Evolutionary conservation across 2,888 invertebrate genomes (phyloP).

Genomic region (Heteropelma amictum): DNA sequence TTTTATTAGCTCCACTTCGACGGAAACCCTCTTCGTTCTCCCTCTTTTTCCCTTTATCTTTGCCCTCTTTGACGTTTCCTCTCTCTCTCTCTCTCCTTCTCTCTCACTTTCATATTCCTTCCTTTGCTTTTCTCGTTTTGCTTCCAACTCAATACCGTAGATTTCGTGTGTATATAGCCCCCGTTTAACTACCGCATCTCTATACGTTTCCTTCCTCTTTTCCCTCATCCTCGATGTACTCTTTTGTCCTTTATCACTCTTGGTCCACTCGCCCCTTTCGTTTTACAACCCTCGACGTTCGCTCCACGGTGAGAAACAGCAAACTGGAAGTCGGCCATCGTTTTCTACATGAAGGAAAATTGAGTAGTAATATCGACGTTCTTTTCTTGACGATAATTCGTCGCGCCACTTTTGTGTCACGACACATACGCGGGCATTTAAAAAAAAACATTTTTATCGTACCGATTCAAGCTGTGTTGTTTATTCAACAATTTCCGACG

Average conservation of each 20-base stretch:
- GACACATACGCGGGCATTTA: too few species aligned
- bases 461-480: too few species aligned
- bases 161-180: constrained; percentile 71
- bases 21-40: constrained; percentile 31
- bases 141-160: constrained; percentile 75
- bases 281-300: constrained; percentile 12
- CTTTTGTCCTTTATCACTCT: constrained; percentile 18
- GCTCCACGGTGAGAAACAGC: constrained; percentile 15
- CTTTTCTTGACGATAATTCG: too few species aligned
- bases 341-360: background rate
- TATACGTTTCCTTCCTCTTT: background rate
- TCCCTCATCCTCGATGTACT: background rate
- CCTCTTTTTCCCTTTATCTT: constrained; percentile 15
- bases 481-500: too few species aligned
- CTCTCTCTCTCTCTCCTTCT: constrained; percentile 21
- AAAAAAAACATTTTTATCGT: too few species aligned
- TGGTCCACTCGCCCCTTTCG: background rate
- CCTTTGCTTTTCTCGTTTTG: constrained; percentile 58
- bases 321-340: constrained; percentile 2
- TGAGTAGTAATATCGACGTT: background rate
- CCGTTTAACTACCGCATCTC: constrained; percentile 67
- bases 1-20: constrained; percentile 76
- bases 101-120: constrained; percentile 2
- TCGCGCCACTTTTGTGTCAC: too few species aligned
- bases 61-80: too few species aligned